Base-by-base conservation (phyloP, 1,140 invertebrate genomes). In the Temnothorax nylanderi region DNA sequence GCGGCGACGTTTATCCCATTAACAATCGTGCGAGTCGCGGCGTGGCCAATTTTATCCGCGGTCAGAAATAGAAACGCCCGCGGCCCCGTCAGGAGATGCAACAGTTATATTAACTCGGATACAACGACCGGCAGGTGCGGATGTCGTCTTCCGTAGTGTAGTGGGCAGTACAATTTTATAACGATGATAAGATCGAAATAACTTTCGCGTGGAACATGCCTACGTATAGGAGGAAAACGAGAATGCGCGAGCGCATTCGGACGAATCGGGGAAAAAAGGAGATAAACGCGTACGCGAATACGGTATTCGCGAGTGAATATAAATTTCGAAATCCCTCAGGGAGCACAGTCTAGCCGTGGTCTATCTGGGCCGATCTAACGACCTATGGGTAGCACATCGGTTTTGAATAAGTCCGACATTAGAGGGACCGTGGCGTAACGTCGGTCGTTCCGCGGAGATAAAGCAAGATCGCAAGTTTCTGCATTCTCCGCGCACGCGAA, bases 331-430 rank as follows among this genome's bases (percentile, higher is more conserved):
- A 49, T 44, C 32, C 62, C 72, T 34, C 8, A 34, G 34, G 47
- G 26, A 18, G n/a, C 56, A 3, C n/a, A n/a, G 44, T 37, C 74
- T 54, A 62, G 13, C 8, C 82, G 34, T 49, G 88, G 51, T 49
- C 49, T 88, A 86, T 85, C 80, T 56, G 51, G 2, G 65, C 51
- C 65, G 78, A 87, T 87, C 80, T 90, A 90, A 80, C 86, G 74
- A 78, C 74, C 58, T 67, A 77, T 5, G 13, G 75, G 75, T 41
- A n/a, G 72, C 69, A 44, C 72, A 67, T 85, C 60, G 72, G 69
- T 71, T 90, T 76, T 88, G 81, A 88, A 85, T 90, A 77, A 88
- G 89, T 82, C 89, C 44, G 77, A 82, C 77, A 65, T 84, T 90
- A 84, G 88, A 74, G 51, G 64, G 72, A 64, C 5, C 74, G 21